Percentiles rank a stretch among this genome's conserved stretches.
Evolutionary conservation across 2,113 vertebrate species (phyloP).

Genomic region (Embiotoca jacksoni): DNA sequence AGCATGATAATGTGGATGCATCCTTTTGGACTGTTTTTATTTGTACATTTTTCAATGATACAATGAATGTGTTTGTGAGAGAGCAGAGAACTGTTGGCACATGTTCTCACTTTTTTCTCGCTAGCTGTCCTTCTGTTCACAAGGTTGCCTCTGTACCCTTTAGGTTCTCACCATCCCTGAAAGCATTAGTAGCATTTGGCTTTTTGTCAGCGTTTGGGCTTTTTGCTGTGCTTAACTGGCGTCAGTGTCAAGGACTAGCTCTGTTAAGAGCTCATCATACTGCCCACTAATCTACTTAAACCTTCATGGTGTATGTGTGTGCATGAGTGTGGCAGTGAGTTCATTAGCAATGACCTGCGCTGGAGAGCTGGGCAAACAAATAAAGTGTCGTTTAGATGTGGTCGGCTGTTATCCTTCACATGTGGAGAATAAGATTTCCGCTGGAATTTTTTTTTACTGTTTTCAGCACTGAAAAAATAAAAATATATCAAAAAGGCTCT

Average conservation of each 20-base stretch:
- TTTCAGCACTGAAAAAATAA: not conserved
- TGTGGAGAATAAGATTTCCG: not conserved
- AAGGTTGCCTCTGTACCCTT: not conserved
- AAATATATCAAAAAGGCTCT: not conserved
- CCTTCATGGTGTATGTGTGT: not conserved
- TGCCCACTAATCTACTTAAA: constrained; percentile 68
- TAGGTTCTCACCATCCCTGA: constrained; percentile 17
- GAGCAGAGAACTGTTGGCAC: too few relatives aligned
- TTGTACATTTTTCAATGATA: too few relatives aligned
- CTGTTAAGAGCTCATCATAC: constrained; percentile 57
- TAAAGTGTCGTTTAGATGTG: constrained; percentile 17
- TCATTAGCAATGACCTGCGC: constrained; percentile 13
- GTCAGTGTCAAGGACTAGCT: constrained; percentile 47
- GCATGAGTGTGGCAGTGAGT: not conserved
- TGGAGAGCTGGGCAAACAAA: not conserved
- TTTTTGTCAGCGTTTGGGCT: constrained; percentile 11
- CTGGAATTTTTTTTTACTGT: too few relatives aligned
- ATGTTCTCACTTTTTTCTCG: too few relatives aligned
- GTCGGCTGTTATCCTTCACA: not conserved
- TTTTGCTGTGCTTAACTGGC: constrained; percentile 25
- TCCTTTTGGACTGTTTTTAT: too few relatives aligned
- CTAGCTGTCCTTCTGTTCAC: not conserved
- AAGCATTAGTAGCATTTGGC: constrained; percentile 32
- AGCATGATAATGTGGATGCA: too few relatives aligned
- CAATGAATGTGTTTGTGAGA: too few relatives aligned